Conservation (phyloP, 2,797 vertebrate species). For the Hypotaenidia okinawae region DNA sequence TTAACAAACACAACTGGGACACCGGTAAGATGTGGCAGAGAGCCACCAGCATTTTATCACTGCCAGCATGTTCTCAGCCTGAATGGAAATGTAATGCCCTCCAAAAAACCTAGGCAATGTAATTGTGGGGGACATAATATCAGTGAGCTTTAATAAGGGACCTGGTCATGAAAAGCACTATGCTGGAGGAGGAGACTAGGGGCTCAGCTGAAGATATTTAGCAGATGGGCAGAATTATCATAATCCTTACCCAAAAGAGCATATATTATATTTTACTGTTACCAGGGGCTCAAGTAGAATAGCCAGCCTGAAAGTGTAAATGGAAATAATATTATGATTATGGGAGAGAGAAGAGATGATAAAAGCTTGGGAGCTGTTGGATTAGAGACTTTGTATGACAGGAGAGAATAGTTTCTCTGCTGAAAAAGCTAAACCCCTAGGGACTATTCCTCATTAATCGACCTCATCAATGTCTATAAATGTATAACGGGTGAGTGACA, state of each 20-base stretch:
- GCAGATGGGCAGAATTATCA: neutral
- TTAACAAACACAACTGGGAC: neutral
- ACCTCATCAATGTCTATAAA: too few species aligned
- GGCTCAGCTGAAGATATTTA: neutral
- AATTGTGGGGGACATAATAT: neutral
- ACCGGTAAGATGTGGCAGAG: neutral
- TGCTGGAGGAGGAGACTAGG: neutral
- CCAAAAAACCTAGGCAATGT: neutral
- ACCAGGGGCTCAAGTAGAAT: neutral
- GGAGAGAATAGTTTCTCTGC: fast-evolving
- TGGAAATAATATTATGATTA: neutral
- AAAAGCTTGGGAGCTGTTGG: neutral
- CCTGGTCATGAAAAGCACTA: neutral
- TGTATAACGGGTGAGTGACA: too few species aligned
- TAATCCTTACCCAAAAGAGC: neutral
- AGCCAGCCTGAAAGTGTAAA: neutral
- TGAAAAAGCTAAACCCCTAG: neutral
- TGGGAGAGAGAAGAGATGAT: neutral
- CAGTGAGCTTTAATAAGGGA: neutral
- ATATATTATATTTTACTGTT: neutral
- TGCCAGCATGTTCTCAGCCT: neutral
- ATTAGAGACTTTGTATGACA: neutral
- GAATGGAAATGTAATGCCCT: neutral
- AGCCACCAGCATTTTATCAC: neutral
- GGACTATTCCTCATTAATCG: too few species aligned